Base-by-base conservation (phyloP, 2,888 invertebrate species). In the Labia minor region DNA sequence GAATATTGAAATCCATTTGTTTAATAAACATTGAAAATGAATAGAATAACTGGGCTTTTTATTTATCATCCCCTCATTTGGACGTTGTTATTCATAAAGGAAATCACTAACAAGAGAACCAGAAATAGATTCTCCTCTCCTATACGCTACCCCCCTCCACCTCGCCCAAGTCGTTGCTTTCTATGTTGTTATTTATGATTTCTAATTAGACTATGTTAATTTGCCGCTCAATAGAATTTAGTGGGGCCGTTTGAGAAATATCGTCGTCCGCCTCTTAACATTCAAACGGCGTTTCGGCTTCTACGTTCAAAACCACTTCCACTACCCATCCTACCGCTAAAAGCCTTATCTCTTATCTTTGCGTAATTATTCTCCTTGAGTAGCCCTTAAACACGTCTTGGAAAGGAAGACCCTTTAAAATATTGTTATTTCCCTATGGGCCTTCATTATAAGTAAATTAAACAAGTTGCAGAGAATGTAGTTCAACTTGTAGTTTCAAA, bases 381-480 rank as follows among this genome's bases (percentile, higher is more conserved):
- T 49, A 49, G 49, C 49, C 49, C 49, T 49, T 49, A 49, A 49
- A 49, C 49, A 49, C 49, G 49, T 49, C 49, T 49, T 49, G 49
- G 4, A 26, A 26, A 8, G 26, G 26, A 3, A 49, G 49, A n/a
- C n/a, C 49, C 49, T 49, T 49, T 49, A 49, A 49, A 49, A 49
- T 49, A 49, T 49, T 49, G 49, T 49, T 49, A 49, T 49, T 49
- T 11, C n/a, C 49, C 49, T 49, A 16, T 14, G 14, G 14, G 49
- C 49, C 49, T 49, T 16, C 49, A 49, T 49, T 49, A 49, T 49
- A 49, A 49, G n/a, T 49, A 49, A 49, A 49, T 49, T 8, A 49
- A 26, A 6, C 8, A 26, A 26, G 4, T 26, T 6, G 8, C 26
- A 26, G 26, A 26, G 4, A 26, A 26, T n/a, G n/a, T n/a, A n/a